phyloP scores from a whole-genome alignment of 2,113 vertebrate genomes.

The Salvelinus namaycush region DNA sequence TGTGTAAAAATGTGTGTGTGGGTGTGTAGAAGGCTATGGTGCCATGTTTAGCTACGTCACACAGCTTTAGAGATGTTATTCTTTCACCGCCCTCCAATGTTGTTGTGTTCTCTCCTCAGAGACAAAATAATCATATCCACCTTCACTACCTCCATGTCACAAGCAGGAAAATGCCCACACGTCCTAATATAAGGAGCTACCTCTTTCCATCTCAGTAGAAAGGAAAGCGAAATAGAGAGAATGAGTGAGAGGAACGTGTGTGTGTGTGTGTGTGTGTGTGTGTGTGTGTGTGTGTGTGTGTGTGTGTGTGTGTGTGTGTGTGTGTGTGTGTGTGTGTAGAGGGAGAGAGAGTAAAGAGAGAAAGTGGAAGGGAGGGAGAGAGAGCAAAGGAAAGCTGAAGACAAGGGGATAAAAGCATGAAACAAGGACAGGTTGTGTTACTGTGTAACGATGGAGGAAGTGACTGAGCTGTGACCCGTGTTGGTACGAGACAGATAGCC shows the following conservation, averaged over 20 bases:
- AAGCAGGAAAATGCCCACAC: background rate
- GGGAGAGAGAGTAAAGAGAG: background rate
- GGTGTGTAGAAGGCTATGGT: background rate
- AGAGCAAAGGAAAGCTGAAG: background rate
- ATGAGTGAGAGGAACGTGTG: too few relatives aligned
- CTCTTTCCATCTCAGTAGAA: constrained; percentile 1
- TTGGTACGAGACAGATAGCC: background rate
- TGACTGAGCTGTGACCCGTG: background rate
- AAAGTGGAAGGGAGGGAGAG: background rate
- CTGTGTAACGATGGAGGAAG: background rate
- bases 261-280: background rate
- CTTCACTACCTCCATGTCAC: background rate
- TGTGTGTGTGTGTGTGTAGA: too few relatives aligned
- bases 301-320: background rate
- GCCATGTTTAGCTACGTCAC: constrained; percentile 2
- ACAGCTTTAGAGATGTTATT: constrained; percentile 9
- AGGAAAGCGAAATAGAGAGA: background rate
- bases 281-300: too few relatives aligned
- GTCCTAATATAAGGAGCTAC: constrained; percentile 10
- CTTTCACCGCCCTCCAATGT: background rate
- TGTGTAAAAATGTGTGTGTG: constrained; percentile 2
- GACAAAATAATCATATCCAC: constrained; percentile 13
- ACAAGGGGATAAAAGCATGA: background rate
- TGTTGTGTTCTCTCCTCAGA: constrained; percentile 2
- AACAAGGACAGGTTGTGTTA: background rate